Conservation (phyloP, 2,113 vertebrate species). For the Drymodes brunneopygia region DNA sequence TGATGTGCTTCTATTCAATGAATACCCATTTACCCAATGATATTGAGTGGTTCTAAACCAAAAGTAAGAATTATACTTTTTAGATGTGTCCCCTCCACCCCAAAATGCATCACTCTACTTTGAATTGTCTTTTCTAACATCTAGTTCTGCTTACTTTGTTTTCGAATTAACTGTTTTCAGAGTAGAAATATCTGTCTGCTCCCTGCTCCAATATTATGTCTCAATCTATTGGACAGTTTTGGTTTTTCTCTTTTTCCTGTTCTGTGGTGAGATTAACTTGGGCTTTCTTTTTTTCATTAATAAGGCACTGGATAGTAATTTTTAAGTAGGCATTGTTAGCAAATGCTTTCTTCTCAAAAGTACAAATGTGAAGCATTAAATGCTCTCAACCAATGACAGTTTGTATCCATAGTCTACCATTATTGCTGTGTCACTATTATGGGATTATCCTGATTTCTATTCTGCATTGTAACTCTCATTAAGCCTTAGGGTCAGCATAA, state of each 20-base stretch:
- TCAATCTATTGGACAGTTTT: not conserved
- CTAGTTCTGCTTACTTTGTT: not conserved
- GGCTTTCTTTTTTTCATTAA: not conserved
- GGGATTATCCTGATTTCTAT: not conserved
- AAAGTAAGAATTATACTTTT: not conserved
- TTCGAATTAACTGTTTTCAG: not conserved
- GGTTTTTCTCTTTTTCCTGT: not conserved
- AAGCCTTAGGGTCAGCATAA: constrained; percentile 1
- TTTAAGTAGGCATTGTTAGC: not conserved
- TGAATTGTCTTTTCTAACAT: not conserved
- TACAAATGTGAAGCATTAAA: not conserved
- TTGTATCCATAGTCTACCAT: not conserved
- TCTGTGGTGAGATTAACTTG: not conserved
- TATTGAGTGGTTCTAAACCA: not conserved
- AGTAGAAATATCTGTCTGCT: fast-evolving
- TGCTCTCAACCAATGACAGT: not conserved
- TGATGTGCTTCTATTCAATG: not conserved
- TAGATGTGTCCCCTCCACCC: not conserved
- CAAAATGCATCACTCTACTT: not conserved
- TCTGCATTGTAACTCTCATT: not conserved
- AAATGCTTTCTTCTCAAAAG: not conserved
- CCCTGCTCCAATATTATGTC: not conserved
- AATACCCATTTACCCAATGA: not conserved
- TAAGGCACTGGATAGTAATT: not conserved
- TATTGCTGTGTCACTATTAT: not conserved